Conservation (phyloP, 2,888 invertebrate genomes). For the Himalopsyche tibetana region DNA sequence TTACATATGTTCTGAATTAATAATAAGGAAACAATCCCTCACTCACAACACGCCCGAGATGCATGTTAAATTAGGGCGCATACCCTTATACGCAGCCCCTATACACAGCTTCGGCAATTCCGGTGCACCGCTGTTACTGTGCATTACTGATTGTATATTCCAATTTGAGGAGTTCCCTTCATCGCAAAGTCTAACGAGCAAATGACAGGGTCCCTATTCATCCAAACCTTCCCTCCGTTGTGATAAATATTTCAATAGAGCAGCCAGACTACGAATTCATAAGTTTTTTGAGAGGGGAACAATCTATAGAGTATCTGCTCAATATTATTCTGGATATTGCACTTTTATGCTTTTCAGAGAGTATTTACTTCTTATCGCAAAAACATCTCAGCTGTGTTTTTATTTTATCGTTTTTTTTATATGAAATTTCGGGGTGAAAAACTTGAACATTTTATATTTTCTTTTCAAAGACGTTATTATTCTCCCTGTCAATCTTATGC, state of each 20-base stretch:
- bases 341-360: not conserved
- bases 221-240: not conserved
- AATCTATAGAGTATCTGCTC: not conserved
- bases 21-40: conserved; percentile 31
- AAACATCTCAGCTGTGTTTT: conserved; percentile 9
- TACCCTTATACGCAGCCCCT: not conserved
- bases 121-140: conserved; percentile 2
- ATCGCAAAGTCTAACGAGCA: conserved; percentile 13
- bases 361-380: not conserved
- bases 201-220: conserved; percentile 26
- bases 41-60: conserved; percentile 11
- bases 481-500: no score
- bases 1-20: conserved; percentile 22
- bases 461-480: no score
- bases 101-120: conserved; percentile 7
- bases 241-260: conserved; percentile 7
- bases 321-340: not conserved
- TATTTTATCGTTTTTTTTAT: not conserved
- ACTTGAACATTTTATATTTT: not conserved
- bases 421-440: not conserved
- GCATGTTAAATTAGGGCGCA: conserved; percentile 1
- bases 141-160: conserved; percentile 6
- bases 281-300: conserved; percentile 20
- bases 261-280: conserved; percentile 3
- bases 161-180: conserved; percentile 6